phyloP scores from a whole-genome alignment of 2,797 vertebrate species.

The Sebastes cheni region DNA sequence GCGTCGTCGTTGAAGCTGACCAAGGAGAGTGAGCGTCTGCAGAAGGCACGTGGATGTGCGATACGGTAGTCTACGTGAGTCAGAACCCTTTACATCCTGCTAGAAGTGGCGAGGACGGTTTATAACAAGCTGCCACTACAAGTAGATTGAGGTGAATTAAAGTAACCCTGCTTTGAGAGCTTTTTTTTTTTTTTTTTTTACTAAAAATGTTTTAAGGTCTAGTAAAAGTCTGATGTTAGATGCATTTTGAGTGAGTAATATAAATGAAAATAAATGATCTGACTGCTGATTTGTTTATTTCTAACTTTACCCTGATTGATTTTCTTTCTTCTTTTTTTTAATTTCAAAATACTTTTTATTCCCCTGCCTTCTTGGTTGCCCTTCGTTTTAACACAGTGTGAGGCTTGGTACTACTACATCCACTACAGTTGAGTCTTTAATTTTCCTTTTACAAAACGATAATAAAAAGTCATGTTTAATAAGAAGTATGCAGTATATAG shows the following conservation, averaged over 20 bases:
- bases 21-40: too few relatives aligned
- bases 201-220: neutral
- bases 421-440: neutral
- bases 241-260: neutral
- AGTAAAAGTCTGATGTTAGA: neutral
- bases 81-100: too few relatives aligned
- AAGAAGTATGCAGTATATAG: neutral
- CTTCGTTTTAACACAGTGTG: neutral
- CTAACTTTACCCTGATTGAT: neutral
- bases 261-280: neutral
- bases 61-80: too few relatives aligned
- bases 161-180: neutral
- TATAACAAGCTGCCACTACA: neutral
- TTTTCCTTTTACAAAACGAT: neutral
- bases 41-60: too few relatives aligned
- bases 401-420: neutral
- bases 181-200: neutral
- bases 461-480: neutral
- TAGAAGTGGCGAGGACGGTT: too few relatives aligned
- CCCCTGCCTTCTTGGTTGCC: neutral
- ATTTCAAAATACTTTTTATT: neutral
- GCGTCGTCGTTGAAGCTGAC: too few relatives aligned
- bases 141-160: neutral
- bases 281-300: neutral
- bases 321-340: neutral